These are phyloP conservation scores for Vollenhovia emeryi DNA, from an alignment of 1,140 invertebrate genomes.

Conservation along the genomic window DNA sequence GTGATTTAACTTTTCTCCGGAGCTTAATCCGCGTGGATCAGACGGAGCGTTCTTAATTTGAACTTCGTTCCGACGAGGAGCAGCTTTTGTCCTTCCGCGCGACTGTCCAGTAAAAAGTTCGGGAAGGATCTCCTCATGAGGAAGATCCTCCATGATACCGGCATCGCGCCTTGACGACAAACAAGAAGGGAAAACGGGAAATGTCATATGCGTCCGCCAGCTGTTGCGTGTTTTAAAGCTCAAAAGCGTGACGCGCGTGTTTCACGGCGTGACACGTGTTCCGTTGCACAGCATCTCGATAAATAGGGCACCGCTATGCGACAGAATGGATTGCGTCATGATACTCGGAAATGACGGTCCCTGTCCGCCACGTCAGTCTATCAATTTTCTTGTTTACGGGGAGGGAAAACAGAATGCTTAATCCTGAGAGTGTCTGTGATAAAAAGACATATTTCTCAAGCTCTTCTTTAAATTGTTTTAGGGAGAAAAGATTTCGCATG, in stretches of 20 bases:
- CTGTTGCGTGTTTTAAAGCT: slow-evolving; percentile 61
- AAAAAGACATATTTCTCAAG: not conserved
- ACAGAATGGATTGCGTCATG: slow-evolving; percentile 12
- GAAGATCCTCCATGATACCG: not conserved
- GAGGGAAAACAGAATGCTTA: not conserved
- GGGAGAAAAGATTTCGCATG: not conserved
- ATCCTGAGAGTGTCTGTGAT: not conserved
- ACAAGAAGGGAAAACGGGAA: slow-evolving; percentile 45
- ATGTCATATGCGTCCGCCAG: slow-evolving; percentile 51
- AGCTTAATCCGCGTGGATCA: slow-evolving; percentile 25
- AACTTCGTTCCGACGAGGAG: not conserved
- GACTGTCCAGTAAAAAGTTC: not conserved
- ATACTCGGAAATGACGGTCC: not conserved
- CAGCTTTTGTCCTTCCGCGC: not conserved
- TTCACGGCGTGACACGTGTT: slow-evolving; percentile 9
- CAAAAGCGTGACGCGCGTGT: slow-evolving; percentile 10
- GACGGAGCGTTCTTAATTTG: slow-evolving; percentile 40
- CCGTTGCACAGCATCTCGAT: not conserved
- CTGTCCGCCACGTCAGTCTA: not conserved
- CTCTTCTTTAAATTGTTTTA: not conserved
- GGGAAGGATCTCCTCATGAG: not conserved
- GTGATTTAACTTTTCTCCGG: slow-evolving; percentile 25
- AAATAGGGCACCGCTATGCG: not conserved
- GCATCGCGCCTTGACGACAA: not conserved
- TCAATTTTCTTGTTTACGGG: slow-evolving; percentile 21